phyloP scores from a whole-genome alignment of 92 coral and sea anemone species.

The Hydrozoanthus gracilis region DNA sequence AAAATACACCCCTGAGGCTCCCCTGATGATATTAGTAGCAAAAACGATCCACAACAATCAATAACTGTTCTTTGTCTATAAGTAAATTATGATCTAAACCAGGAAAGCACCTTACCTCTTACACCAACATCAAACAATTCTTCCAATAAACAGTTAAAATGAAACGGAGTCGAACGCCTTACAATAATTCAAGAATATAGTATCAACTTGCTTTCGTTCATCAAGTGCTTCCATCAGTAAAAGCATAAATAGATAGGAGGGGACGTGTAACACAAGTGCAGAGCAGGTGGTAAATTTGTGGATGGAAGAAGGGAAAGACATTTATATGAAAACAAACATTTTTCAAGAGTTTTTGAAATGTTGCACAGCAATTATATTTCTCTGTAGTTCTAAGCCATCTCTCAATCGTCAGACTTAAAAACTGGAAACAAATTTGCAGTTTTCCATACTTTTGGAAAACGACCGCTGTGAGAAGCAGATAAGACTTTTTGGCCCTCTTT shows the following conservation, averaged over 20 bases:
- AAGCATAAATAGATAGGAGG: too few species aligned
- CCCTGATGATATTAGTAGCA: conserved; percentile 1
- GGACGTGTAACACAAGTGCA: background rate
- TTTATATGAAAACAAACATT: conserved; percentile 37
- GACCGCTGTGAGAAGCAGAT: background rate
- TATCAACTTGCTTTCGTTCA: too few species aligned
- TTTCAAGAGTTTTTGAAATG: conserved; percentile 43
- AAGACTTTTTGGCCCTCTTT: too few species aligned
- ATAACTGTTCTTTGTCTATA: conserved; percentile 27
- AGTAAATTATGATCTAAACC: conserved; percentile 44
- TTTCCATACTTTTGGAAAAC: conserved; percentile 48
- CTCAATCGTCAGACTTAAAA: conserved; percentile 13
- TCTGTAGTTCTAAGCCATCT: conserved; percentile 33
- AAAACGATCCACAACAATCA: conserved; percentile 4
- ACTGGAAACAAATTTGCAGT: conserved; percentile 37
- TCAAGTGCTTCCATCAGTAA: too few species aligned
- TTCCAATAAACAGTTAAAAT: conserved; percentile 35
- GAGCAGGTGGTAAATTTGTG: background rate
- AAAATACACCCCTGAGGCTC: background rate
- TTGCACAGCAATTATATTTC: conserved; percentile 34
- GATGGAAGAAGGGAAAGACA: conserved; percentile 42
- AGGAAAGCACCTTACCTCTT: conserved; percentile 45
- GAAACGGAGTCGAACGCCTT: too few species aligned
- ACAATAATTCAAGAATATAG: too few species aligned
- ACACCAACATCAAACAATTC: conserved; percentile 41